Evolutionary conservation across 1,140 invertebrate genomes (phyloP), one percentile per base, ranked within the genome.

Genomic region (Macrobrachium nipponense): DNA sequence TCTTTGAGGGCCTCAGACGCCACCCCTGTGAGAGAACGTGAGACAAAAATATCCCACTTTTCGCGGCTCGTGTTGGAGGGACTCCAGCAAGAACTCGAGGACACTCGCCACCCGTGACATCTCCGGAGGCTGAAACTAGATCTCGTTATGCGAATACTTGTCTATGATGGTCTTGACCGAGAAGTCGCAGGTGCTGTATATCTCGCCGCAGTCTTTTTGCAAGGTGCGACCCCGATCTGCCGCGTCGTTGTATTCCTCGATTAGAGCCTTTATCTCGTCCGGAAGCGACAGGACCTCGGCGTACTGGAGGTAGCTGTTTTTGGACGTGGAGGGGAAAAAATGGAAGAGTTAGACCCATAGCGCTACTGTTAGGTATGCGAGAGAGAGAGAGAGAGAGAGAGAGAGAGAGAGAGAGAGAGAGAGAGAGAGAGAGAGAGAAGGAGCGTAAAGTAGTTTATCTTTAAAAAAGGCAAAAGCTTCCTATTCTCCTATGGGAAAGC

Each of bases 201-300:
- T 80, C 14, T 90, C 83, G 18, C 87, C 89, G 79, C 90, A 90
- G 64, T 90, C 89, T 66, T 89, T 89, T 60, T 89, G 82, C 14
- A 88, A 62, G 44, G 78, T 88, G 23, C 89, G 85, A n/a, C 90
- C 90, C 60, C 89, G 87, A 61, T 90, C 88, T 5, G 89, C 90
- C 20, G 90, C 90, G 43, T 90, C 89, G 66, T 89, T 80, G 81
- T 90, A 90, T 66, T 90, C 89, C 51, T 89, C 86, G 15, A 90
- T 68, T 15, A 90, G 36, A 10, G 88, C 81, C 77, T 89, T 86
- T 51, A 90, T 80, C 66, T 88, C 88, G 23, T 87, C 88, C 3
- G 90, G 90, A 68, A 90, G 81, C 36, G 85, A 90, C 27, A 90
- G 86, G 36, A 89, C 76, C 77, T 89, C 87, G 64, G 89, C 77